Evolutionary conservation across 1,140 invertebrate species (phyloP).

Genomic region (Drosophila melanogaster): Release_6_plus_ISO1_MT NT_033777.3:21550001-21550500

Average conservation of each 20-base stretch:
- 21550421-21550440: conserved; percentile 84
- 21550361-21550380: conserved; percentile 70
- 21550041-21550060: conserved; percentile 5
- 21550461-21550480: conserved; percentile 73
- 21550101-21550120: not conserved
- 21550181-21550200: conserved; percentile 64
- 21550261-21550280: conserved; percentile 36
- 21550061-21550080: not conserved
- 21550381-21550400: conserved; percentile 39
- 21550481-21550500: conserved; percentile 15
- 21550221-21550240: conserved; percentile 27
- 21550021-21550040: conserved; percentile 65
- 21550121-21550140: conserved; percentile 13
- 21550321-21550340: conserved; percentile 69
- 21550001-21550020: conserved; percentile 71
- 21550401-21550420: conserved; percentile 53
- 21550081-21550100: conserved; percentile 6
- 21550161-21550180: conserved; percentile 14
- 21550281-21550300: conserved; percentile 52
- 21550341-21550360: conserved; percentile 79
- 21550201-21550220: conserved; percentile 31
- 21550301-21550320: conserved; percentile 43
- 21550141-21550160: not conserved
- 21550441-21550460: conserved; percentile 85
- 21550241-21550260: conserved; percentile 36